phyloP scores from a whole-genome alignment of 2,797 vertebrate species.

The Masticophis lateralis region DNA sequence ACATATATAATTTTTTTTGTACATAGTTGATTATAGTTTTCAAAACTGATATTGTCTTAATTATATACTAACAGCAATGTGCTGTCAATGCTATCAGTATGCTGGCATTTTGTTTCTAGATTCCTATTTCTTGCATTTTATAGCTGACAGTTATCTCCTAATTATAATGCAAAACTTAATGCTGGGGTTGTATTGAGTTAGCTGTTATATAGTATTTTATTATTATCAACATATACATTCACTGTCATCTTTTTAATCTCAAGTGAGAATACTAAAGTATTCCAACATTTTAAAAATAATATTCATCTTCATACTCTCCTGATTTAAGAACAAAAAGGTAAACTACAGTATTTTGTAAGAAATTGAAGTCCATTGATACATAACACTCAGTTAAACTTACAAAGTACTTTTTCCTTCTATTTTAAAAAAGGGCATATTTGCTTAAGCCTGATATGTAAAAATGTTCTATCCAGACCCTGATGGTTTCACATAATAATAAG shows the following conservation, averaged over 20 bases:
- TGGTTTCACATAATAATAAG: not conserved
- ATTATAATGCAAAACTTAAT: not conserved
- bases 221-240: constrained; percentile 1
- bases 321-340: not conserved
- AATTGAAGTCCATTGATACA: not conserved
- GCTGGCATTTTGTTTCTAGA: not conserved
- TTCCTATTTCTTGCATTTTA: not conserved
- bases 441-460: not conserved
- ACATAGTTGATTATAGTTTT: not conserved
- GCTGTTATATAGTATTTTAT: not conserved
- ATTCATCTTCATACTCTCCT: constrained; percentile 3
- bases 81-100: not conserved
- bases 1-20: not conserved
- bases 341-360: not conserved
- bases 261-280: not conserved
- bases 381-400: not conserved
- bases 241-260: constrained; percentile 4
- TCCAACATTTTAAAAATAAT: constrained; percentile 10
- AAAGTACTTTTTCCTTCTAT: not conserved
- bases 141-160: not conserved
- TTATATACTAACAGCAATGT: not conserved
- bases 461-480: not conserved
- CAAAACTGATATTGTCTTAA: constrained; percentile 6
- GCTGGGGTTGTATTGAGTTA: not conserved
- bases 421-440: not conserved